Base-by-base conservation (phyloP, 2,888 invertebrate species). In the Caenorhabditis afra region DNA sequence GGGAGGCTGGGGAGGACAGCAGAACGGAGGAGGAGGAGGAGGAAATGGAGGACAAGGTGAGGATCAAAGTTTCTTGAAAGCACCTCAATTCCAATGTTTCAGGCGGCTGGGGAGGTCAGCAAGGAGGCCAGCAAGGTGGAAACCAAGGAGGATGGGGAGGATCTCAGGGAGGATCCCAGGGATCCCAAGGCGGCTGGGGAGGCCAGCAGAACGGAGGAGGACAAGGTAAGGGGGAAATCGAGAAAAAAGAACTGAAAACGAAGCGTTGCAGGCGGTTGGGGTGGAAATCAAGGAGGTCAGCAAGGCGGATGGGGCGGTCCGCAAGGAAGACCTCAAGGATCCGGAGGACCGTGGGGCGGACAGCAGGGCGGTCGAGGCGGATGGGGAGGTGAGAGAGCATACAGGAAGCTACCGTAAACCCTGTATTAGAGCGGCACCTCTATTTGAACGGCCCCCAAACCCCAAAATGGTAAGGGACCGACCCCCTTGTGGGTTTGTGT, bases 61-160 rank as follows among this genome's bases (percentile, higher is more conserved):
- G 4, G 20, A 12, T n/a, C n/a, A n/a, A n/a, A n/a, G n/a, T n/a
- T n/a, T n/a, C n/a, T n/a, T n/a, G n/a, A n/a, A n/a, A n/a, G n/a
- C n/a, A n/a, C n/a, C n/a, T n/a, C n/a, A n/a, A n/a, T n/a, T n/a
- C n/a, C n/a, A n/a, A n/a, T n/a, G n/a, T 29, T 29, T 29, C 29
- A 41, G 68, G 68, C 11, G 62, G 58, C 3, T 35, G 64, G 41
- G 57, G 58, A 49, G 73, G 65, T 5, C 7, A 3, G 29, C 29
- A 29, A 7, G 29, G 29, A 29, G 29, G 29, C 7, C 29, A 29
- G 29, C 29, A 35, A 35, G 41, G 52, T 11, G 66, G 67, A 50
- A n/a, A n/a, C 16, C 53, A 44, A 35, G 68, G 68, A 45, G 68
- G 68, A 44, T 50, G 39, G 39, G 59, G 59, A 35, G 68, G 64